Percentiles rank a stretch among this genome's conserved stretches.
These are phyloP conservation scores for Tympanuchus pallidicinctus DNA, from an alignment of 2,113 vertebrate species.

Conservation along the genomic window DNA sequence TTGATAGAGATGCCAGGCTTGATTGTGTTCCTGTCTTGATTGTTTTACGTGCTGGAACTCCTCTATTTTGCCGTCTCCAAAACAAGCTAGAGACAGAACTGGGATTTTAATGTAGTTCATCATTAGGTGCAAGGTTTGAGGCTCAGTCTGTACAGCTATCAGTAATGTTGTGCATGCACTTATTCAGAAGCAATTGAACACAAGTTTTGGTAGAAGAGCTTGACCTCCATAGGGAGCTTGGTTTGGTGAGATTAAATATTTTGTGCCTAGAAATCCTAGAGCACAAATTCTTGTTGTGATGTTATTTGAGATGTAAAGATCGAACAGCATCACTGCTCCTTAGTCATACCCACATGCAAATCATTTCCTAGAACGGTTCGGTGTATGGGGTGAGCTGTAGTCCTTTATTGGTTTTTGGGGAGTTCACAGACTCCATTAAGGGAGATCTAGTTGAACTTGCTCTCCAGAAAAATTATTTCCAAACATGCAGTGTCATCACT, in stretches of 20 bases:
- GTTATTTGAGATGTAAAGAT: not conserved
- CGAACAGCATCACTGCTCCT: not conserved
- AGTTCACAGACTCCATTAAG: not conserved
- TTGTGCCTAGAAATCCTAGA: not conserved
- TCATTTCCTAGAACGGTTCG: not conserved
- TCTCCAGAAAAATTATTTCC: conserved; percentile 13
- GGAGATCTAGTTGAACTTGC: not conserved
- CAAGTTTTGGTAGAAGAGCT: not conserved
- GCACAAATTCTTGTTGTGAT: not conserved
- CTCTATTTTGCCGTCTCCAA: not conserved
- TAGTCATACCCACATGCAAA: not conserved
- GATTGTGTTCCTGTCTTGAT: not conserved
- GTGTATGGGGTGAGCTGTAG: not conserved
- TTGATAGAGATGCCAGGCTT: not conserved
- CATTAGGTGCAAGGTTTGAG: not conserved
- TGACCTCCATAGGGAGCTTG: not conserved
- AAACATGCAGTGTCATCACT: not conserved
- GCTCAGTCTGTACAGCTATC: not conserved
- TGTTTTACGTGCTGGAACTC: not conserved
- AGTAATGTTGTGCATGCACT: not conserved
- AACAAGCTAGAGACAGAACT: not conserved
- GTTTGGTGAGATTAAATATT: not conserved
- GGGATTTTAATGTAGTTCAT: not conserved
- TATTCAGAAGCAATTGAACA: not conserved
- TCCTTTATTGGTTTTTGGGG: not conserved